Evolutionary conservation across 2,888 invertebrate genomes (phyloP), one percentile per base, ranked within the genome.

Genomic region (Chrysolina oricalcia): DNA sequence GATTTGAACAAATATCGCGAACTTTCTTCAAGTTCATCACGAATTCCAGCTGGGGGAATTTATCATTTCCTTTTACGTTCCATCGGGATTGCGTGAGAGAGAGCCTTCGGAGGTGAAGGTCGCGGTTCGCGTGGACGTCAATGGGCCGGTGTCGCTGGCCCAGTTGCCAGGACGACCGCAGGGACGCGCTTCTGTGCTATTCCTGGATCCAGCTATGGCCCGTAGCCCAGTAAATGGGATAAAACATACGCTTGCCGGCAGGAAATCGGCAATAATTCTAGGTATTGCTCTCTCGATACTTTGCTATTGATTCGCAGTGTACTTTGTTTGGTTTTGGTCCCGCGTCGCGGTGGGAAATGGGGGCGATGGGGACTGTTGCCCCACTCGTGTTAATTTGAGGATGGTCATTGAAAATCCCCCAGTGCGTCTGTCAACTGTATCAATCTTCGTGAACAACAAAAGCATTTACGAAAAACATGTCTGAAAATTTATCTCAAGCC

Each of bases 161-260:
- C 77, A 81, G 85, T 85, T 85, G 83, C 83, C 83, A 83, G 83
- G 84, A 84, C 85, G 83, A 85, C 85, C 81, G 82, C 84, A 77
- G 79, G 80, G 78, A 79, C 78, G 75, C 77, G 72, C 73, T 73
- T 71, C 68, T 63, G 79, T 79, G 73, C 81, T 82, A 82, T 82
- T 82, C 76, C 79, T 81, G 80, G 81, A 78, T 66, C 72, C 74
- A 74, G 80, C 78, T 74, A 78, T 63, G 65, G 74, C 71, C 59
- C 15, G 68, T 53, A 67, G 74, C 70, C 71, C 67, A 41, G 66
- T 62, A 67, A 71, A 66, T 62, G 66, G 71, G 71, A 74, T 67
- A 67, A 74, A 71, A 66, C 74, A 70, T 70, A 62, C 73, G 27
- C 56, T 56, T 63, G 48, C 35, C n/a, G 27, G 65, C 48, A 74